Percentiles rank a stretch among this genome's conserved stretches.
These are phyloP conservation scores for Cyanoramphus novaezelandiae DNA, from an alignment of 2,113 vertebrate genomes.

Conservation along the genomic window DNA sequence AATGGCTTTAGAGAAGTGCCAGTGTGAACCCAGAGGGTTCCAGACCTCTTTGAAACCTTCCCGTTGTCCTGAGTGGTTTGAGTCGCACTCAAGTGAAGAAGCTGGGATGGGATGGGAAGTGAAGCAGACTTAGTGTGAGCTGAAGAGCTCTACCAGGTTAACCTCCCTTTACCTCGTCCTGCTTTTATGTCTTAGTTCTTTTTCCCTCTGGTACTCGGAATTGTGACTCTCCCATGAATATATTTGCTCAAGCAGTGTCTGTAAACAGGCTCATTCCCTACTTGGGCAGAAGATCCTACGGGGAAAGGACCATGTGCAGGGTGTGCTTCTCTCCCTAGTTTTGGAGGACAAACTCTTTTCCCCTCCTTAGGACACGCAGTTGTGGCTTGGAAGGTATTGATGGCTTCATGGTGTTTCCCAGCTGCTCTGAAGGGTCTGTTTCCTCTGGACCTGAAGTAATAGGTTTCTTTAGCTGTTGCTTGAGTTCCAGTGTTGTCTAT, in stretches of 20 bases:
- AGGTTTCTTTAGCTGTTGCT: neutral
- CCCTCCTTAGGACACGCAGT: neutral
- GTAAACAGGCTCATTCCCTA: neutral
- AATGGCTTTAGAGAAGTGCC: neutral
- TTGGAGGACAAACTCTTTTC: neutral
- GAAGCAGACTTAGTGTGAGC: neutral
- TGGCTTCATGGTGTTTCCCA: neutral
- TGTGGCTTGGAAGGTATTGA: neutral
- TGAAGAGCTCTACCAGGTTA: neutral
- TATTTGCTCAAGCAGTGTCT: neutral
- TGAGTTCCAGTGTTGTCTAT: neutral
- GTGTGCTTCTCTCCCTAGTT: neutral
- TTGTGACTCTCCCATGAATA: neutral
- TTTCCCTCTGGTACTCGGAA: neutral
- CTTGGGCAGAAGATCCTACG: neutral
- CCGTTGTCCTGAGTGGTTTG: neutral
- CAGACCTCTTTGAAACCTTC: neutral
- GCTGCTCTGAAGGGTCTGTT: neutral
- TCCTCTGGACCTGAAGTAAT: neutral
- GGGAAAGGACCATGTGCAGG: neutral
- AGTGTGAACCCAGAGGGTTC: neutral
- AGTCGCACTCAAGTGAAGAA: neutral
- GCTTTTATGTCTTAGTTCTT: neutral
- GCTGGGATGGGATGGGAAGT: neutral
- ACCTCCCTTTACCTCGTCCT: neutral